phyloP scores from a whole-genome alignment of 1,140 invertebrate species.

The Phthorimaea operculella region DNA sequence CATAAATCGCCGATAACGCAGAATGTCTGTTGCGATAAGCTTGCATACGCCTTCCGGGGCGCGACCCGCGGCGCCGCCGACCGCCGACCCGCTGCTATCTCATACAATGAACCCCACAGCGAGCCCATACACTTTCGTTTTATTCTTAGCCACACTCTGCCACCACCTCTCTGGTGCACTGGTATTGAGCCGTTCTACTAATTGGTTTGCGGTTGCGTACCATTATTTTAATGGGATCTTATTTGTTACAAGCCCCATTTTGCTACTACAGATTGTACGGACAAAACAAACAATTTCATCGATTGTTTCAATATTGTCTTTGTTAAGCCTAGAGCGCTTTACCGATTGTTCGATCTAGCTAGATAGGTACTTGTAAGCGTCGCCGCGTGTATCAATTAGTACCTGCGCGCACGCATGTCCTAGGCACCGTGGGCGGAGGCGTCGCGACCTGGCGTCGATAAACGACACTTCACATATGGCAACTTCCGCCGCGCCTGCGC shows the following conservation, averaged over 20 bases:
- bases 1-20: slow-evolving; percentile 60
- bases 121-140: not conserved
- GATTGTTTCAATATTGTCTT: not conserved
- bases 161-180: not conserved
- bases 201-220: not conserved
- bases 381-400: slow-evolving; percentile 1
- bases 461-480: slow-evolving; percentile 30
- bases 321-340: too few species aligned
- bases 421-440: not conserved
- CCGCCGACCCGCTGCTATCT: slow-evolving; percentile 34
- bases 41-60: slow-evolving; percentile 60
- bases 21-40: slow-evolving; percentile 58
- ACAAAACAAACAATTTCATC: not conserved
- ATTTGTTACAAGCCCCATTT: too few species aligned
- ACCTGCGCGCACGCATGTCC: slow-evolving; percentile 9
- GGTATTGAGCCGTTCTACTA: too few species aligned
- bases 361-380: not conserved
- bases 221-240: not conserved
- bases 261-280: too few species aligned
- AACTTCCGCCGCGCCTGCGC: slow-evolving; percentile 38
- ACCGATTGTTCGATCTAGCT: not conserved
- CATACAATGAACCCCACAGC: slow-evolving; percentile 29
- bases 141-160: not conserved
- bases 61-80: slow-evolving; percentile 39
- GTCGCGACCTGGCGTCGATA: not conserved